Percentiles rank a stretch among this genome's conserved stretches.
phyloP scores from a whole-genome alignment of 2,888 invertebrate species.

The Octodonta nipae region DNA sequence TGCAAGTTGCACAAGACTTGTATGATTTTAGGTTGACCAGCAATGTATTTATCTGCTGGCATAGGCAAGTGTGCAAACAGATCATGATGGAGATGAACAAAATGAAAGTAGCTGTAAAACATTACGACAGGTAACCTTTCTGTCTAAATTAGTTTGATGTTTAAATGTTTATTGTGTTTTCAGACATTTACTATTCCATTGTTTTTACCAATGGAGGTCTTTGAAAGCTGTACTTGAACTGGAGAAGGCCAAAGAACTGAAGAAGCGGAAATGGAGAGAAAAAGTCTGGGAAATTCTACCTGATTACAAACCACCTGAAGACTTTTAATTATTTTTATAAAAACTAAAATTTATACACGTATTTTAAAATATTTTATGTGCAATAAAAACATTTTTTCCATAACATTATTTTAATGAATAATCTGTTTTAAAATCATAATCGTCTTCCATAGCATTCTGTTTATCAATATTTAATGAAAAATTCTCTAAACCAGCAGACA shows the following conservation, averaged over 20 bases:
- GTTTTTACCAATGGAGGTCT: constrained; percentile 48
- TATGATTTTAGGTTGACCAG: constrained; percentile 40
- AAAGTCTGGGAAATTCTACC: constrained; percentile 60
- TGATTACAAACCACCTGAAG: constrained; percentile 45
- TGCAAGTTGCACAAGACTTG: constrained; percentile 60
- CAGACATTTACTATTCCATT: constrained; percentile 31
- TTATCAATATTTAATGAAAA: constrained; percentile 32
- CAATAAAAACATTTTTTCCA: constrained; percentile 1
- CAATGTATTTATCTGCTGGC: constrained; percentile 27
- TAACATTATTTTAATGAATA: constrained; percentile 28
- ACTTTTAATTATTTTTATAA: constrained; percentile 2
- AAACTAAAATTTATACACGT: background rate
- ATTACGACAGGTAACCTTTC: constrained; percentile 37
- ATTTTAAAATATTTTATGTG: background rate
- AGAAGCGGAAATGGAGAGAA: constrained; percentile 55
- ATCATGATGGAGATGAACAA: constrained; percentile 20
- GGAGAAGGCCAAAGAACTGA: constrained; percentile 52
- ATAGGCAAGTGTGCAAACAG: constrained; percentile 22
- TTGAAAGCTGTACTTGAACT: constrained; percentile 50
- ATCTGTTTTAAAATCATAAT: constrained; percentile 50
- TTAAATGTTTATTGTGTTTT: constrained; percentile 13
- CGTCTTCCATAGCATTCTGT: constrained; percentile 30
- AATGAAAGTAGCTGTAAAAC: constrained; percentile 33
- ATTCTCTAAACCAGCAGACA: constrained; percentile 52
- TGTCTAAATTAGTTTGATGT: background rate